Conservation (phyloP, 2,113 vertebrate species). For the Aptenodytes forsteri region DNA sequence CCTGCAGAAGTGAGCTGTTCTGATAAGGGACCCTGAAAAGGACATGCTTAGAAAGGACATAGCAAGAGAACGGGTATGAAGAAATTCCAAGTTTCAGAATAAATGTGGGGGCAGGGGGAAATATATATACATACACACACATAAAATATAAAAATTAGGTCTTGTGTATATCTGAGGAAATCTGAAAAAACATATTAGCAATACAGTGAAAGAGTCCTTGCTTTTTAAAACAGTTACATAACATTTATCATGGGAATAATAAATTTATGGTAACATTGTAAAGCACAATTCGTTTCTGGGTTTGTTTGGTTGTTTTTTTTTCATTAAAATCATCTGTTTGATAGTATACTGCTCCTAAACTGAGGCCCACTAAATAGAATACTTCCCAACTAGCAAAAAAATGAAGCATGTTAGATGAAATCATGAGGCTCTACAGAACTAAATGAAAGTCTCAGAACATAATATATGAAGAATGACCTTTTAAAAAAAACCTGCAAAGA, state of each 20-base stretch:
- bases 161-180: background rate
- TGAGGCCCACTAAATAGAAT: background rate
- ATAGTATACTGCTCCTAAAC: background rate
- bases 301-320: background rate
- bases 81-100: background rate
- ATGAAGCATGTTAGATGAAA: background rate
- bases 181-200: background rate
- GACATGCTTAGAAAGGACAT: background rate
- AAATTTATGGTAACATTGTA: background rate
- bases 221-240: background rate
- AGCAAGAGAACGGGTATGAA: background rate
- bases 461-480: background rate
- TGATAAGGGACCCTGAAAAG: background rate
- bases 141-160: background rate
- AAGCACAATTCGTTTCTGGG: background rate
- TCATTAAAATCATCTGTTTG: background rate
- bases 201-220: background rate
- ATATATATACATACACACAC: fast-evolving
- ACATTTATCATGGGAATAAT: background rate
- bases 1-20: background rate
- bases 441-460: background rate
- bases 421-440: background rate
- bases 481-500: background rate
- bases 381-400: background rate
- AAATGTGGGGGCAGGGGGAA: fast-evolving